A percentile compares a stretch with the other conserved stretches of the same genome.
Evolutionary conservation across 2,797 vertebrate species (phyloP).

Genomic region (Sebastes miniatus): DNA sequence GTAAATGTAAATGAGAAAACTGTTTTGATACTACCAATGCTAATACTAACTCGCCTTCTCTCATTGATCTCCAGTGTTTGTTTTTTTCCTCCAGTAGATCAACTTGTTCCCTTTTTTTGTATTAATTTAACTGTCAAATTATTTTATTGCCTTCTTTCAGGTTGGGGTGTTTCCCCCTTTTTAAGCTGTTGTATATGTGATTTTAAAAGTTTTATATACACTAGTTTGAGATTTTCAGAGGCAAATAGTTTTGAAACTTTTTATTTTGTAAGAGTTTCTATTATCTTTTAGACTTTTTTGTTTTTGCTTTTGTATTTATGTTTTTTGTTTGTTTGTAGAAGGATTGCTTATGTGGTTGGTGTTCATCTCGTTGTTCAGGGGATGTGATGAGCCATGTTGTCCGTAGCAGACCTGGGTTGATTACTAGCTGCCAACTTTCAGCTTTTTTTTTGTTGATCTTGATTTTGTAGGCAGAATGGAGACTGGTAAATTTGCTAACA

Average conservation of each 20-base stretch:
- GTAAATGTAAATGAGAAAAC: conserved; percentile 43
- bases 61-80: conserved; percentile 46
- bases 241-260: conserved; percentile 77
- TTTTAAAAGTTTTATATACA: conserved; percentile 79
- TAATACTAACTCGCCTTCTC: conserved; percentile 66
- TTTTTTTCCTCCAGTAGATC: conserved; percentile 52
- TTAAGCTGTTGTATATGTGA: conserved; percentile 83
- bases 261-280: conserved; percentile 81
- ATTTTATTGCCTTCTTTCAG: conserved; percentile 85
- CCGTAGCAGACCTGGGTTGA: conserved; percentile 17
- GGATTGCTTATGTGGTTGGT: conserved; percentile 66
- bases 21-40: conserved; percentile 66
- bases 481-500: not conserved
- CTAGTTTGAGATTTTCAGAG: conserved; percentile 79
- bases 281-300: conserved; percentile 71
- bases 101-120: conserved; percentile 42
- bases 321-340: conserved; percentile 66
- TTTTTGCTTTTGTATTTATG: conserved; percentile 78
- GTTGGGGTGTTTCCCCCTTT: conserved; percentile 71
- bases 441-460: not conserved
- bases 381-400: conserved; percentile 62
- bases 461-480: not conserved
- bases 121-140: conserved; percentile 85
- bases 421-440: not conserved
- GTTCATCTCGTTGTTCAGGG: conserved; percentile 67